Conservation (phyloP, 2,888 invertebrate genomes). For the Strigamia crassipes region DNA sequence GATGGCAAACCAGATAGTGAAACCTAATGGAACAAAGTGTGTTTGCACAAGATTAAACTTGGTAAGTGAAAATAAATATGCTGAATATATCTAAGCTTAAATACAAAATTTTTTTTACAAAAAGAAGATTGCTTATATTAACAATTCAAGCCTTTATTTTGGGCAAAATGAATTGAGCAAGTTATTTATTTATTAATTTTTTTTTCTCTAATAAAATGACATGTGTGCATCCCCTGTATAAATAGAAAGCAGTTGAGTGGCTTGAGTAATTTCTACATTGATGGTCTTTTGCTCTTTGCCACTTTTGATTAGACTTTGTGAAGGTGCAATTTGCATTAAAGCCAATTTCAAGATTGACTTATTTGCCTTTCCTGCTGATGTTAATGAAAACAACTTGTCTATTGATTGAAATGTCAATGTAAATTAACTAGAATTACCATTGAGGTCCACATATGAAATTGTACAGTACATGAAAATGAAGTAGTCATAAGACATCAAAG, state of each 20-base stretch:
- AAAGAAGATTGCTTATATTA: too few relatives aligned
- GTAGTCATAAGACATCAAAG: too few relatives aligned
- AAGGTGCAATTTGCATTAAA: conserved; percentile 6
- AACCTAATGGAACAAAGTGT: too few relatives aligned
- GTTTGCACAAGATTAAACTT: too few relatives aligned
- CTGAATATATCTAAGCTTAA: too few relatives aligned
- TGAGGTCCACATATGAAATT: background rate
- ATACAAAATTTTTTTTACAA: too few relatives aligned
- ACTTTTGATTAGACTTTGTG: background rate
- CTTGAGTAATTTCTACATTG: background rate
- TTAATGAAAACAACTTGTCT: conserved; percentile 4
- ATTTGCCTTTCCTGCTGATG: background rate
- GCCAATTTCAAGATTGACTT: conserved; percentile 15
- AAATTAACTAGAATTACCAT: background rate
- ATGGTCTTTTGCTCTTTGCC: background rate
- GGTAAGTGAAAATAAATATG: too few relatives aligned
- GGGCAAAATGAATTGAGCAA: too few relatives aligned
- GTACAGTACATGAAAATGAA: background rate
- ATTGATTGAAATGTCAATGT: conserved; percentile 4
- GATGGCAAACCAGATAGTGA: too few relatives aligned
- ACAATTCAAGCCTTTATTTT: too few relatives aligned
- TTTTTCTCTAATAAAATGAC: too few relatives aligned
- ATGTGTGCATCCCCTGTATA: background rate
- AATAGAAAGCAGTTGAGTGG: background rate
- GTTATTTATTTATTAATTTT: too few relatives aligned